Evolutionary conservation across 2,797 vertebrate genomes (phyloP), one percentile per base, ranked within the genome.

Genomic region (Platyrinchus mystaceus): DNA sequence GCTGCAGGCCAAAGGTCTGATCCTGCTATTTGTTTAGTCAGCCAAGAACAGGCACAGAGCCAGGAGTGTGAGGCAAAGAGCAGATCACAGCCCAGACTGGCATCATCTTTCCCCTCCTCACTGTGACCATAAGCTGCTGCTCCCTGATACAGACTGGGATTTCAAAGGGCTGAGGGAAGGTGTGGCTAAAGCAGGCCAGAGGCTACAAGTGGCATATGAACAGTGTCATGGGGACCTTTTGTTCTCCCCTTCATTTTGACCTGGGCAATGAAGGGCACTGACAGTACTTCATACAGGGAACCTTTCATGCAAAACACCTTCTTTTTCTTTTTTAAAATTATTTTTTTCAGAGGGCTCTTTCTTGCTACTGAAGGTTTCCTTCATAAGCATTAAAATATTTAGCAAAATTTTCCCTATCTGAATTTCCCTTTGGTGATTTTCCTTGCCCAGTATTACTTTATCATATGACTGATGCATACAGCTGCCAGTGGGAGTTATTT

Each of bases 1-100:
- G 89, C 71, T 80, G 56, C 68, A 58, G 86, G 84, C 81, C 75
- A 85, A 34, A 89, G 82, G 64, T 83, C 75, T 89, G 84, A 83
- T 91, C 60, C 75, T 69, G 75, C 1, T 80, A 46, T 53, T 89
- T 90, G 37, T 76, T 90, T 56, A 41, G 60, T 50, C 74, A 59
- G 84, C 71, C 87, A 68, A 58, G 81, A 87, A 28, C 32, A 50
- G 92, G 86, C 90, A 62, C 22, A 41, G 60, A 84, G 78, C 81
- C 90, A 85, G 60, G 39, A 73, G 44, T 7, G 39, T 73, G 80
- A 93, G 59, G 56, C 63, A 43, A 26, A 84, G 70, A 68, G 84
- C 78, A 85, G 71, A 64, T 68, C 86, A 53, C 46, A 84, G 85
- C 77, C 30, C 43, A 30, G 46, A 20, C 49, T 71, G 79, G 58